Evolutionary conservation across 2,113 vertebrate genomes (phyloP).

Genomic region (Macheiramphus alcinus): DNA sequence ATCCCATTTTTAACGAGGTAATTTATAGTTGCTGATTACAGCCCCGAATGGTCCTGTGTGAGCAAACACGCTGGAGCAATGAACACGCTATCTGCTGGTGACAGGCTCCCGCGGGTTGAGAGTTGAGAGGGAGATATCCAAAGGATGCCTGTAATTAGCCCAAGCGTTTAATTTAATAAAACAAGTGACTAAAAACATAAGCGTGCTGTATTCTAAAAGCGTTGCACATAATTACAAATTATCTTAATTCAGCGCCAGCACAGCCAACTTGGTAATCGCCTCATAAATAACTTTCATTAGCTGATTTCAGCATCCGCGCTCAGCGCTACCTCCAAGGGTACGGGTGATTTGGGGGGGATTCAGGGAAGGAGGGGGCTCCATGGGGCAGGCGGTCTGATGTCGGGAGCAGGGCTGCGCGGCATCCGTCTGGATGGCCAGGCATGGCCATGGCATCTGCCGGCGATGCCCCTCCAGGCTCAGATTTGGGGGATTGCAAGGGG

Average conservation of each 20-base stretch:
- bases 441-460: fast-evolving
- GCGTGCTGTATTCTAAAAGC: not conserved
- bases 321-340: fast-evolving
- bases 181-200: not conserved
- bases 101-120: not conserved
- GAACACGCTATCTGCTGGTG: not conserved
- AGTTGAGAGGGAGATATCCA: not conserved
- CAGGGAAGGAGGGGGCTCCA: not conserved
- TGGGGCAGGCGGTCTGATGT: not conserved
- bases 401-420: not conserved
- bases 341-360: not conserved
- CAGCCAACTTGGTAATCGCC: not conserved
- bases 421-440: too few species aligned
- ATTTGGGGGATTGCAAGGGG: not conserved
- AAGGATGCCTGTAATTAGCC: not conserved
- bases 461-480: not conserved
- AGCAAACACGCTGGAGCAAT: not conserved
- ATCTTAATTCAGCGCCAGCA: not conserved
- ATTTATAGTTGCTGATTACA: not conserved
- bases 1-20: not conserved
- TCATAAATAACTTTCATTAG: not conserved
- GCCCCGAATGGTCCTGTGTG: not conserved
- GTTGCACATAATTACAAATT: not conserved
- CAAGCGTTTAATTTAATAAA: not conserved
- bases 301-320: not conserved